Conservation (phyloP, 2,797 vertebrate species). For the Cirrhinus molitorella region DNA sequence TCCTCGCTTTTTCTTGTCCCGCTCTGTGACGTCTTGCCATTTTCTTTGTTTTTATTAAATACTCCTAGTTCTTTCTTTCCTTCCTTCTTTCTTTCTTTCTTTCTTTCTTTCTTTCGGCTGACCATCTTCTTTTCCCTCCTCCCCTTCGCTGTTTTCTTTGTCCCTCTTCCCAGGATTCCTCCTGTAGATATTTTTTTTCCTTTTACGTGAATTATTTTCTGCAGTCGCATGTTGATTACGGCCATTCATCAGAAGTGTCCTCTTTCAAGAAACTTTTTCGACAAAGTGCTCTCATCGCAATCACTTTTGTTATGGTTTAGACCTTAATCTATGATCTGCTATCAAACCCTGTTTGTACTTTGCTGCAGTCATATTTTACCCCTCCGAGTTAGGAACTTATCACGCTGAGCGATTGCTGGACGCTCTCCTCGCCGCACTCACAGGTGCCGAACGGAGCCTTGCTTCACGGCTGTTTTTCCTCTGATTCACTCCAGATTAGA, state of each 20-base stretch:
- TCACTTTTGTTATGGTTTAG: slow-evolving; percentile 65
- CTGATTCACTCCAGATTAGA: slow-evolving; percentile 55
- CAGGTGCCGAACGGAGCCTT: slow-evolving; percentile 39
- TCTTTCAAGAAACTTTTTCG: slow-evolving; percentile 61
- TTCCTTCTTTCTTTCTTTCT: not conserved
- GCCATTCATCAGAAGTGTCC: slow-evolving; percentile 60
- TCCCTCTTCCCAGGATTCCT: slow-evolving; percentile 59
- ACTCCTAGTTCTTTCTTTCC: slow-evolving; percentile 32
- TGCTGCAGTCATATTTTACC: slow-evolving; percentile 56
- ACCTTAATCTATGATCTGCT: slow-evolving; percentile 64
- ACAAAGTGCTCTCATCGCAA: slow-evolving; percentile 61
- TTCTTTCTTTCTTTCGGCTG: slow-evolving; percentile 38
- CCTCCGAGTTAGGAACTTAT: slow-evolving; percentile 37
- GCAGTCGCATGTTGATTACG: slow-evolving; percentile 59
- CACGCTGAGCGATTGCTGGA: slow-evolving; percentile 52
- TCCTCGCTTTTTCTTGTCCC: slow-evolving; percentile 73
- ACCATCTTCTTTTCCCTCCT: slow-evolving; percentile 40
- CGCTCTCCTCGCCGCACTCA: slow-evolving; percentile 13
- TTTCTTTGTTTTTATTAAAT: slow-evolving; percentile 64
- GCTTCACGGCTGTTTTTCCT: slow-evolving; percentile 40
- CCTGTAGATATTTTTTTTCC: slow-evolving; percentile 40
- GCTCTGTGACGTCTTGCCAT: slow-evolving; percentile 72
- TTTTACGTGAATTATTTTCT: slow-evolving; percentile 57
- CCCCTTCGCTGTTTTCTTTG: slow-evolving; percentile 65
- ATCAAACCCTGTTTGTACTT: slow-evolving; percentile 64